Evolutionary conservation across 1,140 invertebrate genomes (phyloP), one percentile per base, ranked within the genome.

Genomic region (Drosophila lacteicornis): DNA sequence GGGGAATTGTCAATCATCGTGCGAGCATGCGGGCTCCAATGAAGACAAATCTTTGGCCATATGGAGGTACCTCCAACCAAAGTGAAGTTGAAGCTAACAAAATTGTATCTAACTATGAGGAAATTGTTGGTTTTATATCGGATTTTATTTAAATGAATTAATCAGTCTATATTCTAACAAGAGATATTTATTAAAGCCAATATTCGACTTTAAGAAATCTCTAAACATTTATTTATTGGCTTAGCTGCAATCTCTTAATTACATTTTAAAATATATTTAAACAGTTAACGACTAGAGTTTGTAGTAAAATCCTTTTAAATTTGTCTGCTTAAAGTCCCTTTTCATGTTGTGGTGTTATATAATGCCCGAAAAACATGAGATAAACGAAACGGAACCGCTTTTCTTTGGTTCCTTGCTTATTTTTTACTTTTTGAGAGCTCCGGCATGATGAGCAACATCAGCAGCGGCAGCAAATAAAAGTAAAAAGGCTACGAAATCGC

Each of bases 361-460:
- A 80, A 60, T 63, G 65, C 73, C 55, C 58, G 55, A 69, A 55
- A 82, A 85, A 43, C 61, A 75, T 75, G 75, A 91, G 87, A 91
- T 91, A 91, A 91, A 91, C 75, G 88, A 91, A 87, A 91, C 83
- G 87, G 83, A 91, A 91, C 83, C 83, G 82, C 88, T 84, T 80
- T 82, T 91, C 75, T 77, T 77, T 73, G 50, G 51, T 66, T 77
- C 66, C 40, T 63, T 22, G 38, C 25, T 51, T 43, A 60, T 12
- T 63, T 30, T 38, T 36, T 61, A 33, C 60, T 12, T 70, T 71
- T 40, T 36, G 61, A 46, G 47, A 62, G 75, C 82, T 58, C 74
- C 75, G 82, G 73, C 75, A 91, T 82, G 83, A 91, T 90, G 82
- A 81, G 75, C 68, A 69, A 56, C 66, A 80, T 70, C 80, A 71